Conservation (phyloP, 1,140 invertebrate genomes). For the Trichonephila clavata region DNA sequence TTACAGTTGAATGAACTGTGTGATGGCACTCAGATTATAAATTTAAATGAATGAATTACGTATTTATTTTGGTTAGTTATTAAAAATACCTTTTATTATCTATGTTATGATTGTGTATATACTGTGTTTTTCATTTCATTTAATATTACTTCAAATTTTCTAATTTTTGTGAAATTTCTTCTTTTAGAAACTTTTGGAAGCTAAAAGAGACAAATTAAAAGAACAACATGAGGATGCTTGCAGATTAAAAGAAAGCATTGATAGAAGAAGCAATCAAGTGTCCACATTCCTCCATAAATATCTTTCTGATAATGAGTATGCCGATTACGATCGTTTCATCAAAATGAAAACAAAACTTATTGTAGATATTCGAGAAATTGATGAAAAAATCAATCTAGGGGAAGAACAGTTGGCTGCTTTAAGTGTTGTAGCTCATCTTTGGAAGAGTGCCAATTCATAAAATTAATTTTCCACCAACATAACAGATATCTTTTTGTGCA, state of each 20-base stretch:
- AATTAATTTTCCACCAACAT: neutral
- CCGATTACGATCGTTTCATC: slow-evolving; percentile 93
- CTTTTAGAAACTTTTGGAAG: slow-evolving; percentile 79
- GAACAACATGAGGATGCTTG: slow-evolving; percentile 93
- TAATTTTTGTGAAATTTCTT: neutral
- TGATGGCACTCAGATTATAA: too few relatives aligned
- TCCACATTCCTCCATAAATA: slow-evolving; percentile 88
- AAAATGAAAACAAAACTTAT: slow-evolving; percentile 95
- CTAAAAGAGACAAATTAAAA: slow-evolving; percentile 89
- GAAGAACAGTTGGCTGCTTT: slow-evolving; percentile 91
- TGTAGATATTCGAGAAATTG: slow-evolving; percentile 91
- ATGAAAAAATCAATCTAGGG: slow-evolving; percentile 92
- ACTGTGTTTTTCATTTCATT: too few relatives aligned
- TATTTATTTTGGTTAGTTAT: too few relatives aligned
- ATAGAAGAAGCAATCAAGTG: slow-evolving; percentile 89
- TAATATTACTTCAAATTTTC: neutral
- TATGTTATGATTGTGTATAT: too few relatives aligned
- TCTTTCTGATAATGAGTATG: slow-evolving; percentile 88
- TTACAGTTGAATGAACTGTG: too few relatives aligned
- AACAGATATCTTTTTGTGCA: slow-evolving; percentile 25
- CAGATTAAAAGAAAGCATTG: slow-evolving; percentile 90
- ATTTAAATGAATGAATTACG: too few relatives aligned
- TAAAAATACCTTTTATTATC: too few relatives aligned
- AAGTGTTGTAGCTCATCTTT: slow-evolving; percentile 78
- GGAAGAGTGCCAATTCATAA: slow-evolving; percentile 76